Percentiles rank a stretch among this genome's conserved stretches.
Evolutionary conservation across 2,888 invertebrate species (phyloP).

Genomic region (Drosophila mayaguana): DNA sequence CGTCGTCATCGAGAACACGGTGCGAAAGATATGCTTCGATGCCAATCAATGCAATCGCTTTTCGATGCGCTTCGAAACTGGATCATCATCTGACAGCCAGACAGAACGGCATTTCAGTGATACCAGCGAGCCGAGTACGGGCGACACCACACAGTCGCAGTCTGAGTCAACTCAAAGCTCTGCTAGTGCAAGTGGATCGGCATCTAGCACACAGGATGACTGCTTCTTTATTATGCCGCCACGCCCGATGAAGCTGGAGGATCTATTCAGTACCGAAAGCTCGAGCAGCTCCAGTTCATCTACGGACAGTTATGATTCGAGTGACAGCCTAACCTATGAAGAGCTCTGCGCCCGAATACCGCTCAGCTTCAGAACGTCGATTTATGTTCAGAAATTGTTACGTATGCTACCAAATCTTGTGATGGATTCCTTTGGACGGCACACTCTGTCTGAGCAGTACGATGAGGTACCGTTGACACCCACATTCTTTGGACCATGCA

Average conservation of each 20-base stretch:
- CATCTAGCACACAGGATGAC: too few relatives aligned
- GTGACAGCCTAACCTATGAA: too few relatives aligned
- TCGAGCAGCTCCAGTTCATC: background rate
- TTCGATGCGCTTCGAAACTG: background rate
- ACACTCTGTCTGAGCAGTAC: accelerated
- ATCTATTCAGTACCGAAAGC: background rate
- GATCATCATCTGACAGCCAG: too few relatives aligned
- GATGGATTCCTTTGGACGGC: background rate
- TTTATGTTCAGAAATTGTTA: background rate
- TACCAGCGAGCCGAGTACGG: too few relatives aligned
- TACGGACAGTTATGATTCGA: background rate
- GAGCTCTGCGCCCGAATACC: too few relatives aligned
- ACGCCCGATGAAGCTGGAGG: too few relatives aligned
- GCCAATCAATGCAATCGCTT: background rate
- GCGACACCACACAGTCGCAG: too few relatives aligned
- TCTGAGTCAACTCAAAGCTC: too few relatives aligned
- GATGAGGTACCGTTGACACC: background rate
- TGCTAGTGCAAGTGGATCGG: too few relatives aligned
- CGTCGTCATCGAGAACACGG: background rate
- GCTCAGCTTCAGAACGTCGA: background rate
- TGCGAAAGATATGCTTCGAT: background rate
- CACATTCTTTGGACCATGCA: background rate
- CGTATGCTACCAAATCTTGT: background rate
- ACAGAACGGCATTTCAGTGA: too few relatives aligned
- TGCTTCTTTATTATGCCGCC: too few relatives aligned